A percentile compares a stretch with the other conserved stretches of the same genome.
Evolutionary conservation across 2,888 invertebrate species (phyloP).

Genomic region (Pogonocherus hispidulus): DNA sequence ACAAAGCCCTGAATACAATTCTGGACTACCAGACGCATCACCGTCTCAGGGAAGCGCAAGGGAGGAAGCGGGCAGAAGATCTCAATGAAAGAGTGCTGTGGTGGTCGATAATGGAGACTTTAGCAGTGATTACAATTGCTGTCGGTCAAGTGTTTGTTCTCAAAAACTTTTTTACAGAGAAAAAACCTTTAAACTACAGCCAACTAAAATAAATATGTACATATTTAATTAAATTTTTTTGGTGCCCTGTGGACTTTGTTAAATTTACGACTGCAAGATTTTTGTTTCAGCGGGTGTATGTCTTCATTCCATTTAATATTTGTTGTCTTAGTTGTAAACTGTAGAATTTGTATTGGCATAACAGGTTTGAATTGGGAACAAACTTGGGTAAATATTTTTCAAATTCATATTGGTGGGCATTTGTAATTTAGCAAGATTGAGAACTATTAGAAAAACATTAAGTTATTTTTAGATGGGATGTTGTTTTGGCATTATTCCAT

Average conservation of each 20-base stretch:
- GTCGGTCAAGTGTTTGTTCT: constrained; percentile 92
- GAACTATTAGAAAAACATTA: background rate
- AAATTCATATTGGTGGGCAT: background rate
- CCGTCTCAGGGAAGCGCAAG: constrained; percentile 93
- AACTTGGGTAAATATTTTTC: too few species aligned
- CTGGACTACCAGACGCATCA: constrained; percentile 98
- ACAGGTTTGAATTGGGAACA: constrained; percentile 9
- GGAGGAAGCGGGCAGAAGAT: constrained; percentile 96
- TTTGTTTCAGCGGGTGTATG: constrained; percentile 14
- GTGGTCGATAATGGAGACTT: constrained; percentile 94
- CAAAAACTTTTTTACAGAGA: constrained; percentile 91
- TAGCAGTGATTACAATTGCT: constrained; percentile 87
- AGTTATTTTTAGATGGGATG: background rate
- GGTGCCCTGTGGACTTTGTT: constrained; percentile 21
- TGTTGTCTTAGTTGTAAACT: constrained; percentile 19
- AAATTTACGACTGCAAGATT: constrained; percentile 10
- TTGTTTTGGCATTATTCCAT: background rate
- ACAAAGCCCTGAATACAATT: constrained; percentile 88
- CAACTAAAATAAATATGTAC: constrained; percentile 57
- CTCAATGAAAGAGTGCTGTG: constrained; percentile 93
- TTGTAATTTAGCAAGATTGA: background rate
- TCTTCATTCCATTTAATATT: constrained; percentile 25
- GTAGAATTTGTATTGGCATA: constrained; percentile 25
- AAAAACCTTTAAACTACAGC: constrained; percentile 66
- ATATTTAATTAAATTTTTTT: constrained; percentile 19